These are phyloP conservation scores for Drosophila picticornis DNA, from an alignment of 2,888 invertebrate genomes.

Conservation along the genomic window DNA sequence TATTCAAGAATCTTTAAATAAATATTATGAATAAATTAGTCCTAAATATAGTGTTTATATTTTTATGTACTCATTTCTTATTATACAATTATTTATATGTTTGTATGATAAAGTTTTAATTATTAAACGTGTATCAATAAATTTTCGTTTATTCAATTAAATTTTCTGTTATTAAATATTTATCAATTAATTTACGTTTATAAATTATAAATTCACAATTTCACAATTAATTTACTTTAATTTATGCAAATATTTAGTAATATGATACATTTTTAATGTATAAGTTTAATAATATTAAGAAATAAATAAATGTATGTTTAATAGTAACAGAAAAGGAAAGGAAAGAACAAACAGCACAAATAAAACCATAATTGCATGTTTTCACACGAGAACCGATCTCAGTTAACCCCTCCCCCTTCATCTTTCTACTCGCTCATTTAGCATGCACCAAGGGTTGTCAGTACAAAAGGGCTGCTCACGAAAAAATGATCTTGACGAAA, in stretches of 20 bases:
- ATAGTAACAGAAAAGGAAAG: not conserved
- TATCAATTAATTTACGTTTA: not conserved
- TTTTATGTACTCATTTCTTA: not conserved
- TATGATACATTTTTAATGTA: not conserved
- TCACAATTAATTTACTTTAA: not conserved
- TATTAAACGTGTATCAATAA: not conserved
- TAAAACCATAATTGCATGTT: conserved; percentile 83
- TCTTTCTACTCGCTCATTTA: not conserved
- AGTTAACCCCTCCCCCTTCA: conserved; percentile 1
- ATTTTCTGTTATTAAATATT: not conserved
- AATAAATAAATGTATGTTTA: not conserved
- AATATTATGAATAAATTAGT: not conserved
- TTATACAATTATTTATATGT: not conserved
- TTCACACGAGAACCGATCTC: conserved; percentile 81
- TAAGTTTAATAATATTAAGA: not conserved
- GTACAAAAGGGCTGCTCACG: conserved; percentile 17
- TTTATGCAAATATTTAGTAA: not conserved
- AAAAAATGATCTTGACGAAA: not conserved
- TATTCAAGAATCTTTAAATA: not conserved
- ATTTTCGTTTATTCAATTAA: not conserved
- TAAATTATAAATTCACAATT: too few species aligned
- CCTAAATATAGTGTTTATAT: not conserved
- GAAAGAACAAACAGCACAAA: conserved; percentile 50
- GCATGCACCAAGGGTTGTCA: conserved; percentile 39
- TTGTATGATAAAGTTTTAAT: not conserved